phyloP scores from a whole-genome alignment of 2,888 invertebrate species.

The Drosophila suboccidentalis region DNA sequence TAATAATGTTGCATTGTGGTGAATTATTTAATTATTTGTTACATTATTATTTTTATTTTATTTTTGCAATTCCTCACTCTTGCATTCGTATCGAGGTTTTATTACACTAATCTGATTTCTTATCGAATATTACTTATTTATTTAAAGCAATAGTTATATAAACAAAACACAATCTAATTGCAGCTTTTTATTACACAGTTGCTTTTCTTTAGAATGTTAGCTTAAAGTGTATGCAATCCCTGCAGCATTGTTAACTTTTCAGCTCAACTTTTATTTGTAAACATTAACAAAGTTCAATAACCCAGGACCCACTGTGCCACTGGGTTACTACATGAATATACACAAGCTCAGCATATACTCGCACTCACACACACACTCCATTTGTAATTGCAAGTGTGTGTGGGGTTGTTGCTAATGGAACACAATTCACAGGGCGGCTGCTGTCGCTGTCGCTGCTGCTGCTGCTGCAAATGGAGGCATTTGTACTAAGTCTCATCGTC shows the following conservation, averaged over 20 bases:
- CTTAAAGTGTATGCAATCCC: slow-evolving; percentile 2
- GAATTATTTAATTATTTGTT: too few relatives aligned
- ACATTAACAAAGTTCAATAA: slow-evolving; percentile 27
- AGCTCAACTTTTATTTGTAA: slow-evolving; percentile 15
- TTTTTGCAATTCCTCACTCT: not conserved
- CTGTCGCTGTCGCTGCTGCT: slow-evolving; percentile 43
- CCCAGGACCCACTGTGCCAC: slow-evolving; percentile 50
- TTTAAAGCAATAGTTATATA: not conserved
- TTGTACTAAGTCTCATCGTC: slow-evolving; percentile 44
- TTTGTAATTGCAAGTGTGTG: slow-evolving; percentile 45
- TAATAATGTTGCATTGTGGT: too few relatives aligned
- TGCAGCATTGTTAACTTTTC: slow-evolving; percentile 9
- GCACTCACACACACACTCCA: slow-evolving; percentile 24
- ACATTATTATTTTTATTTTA: not conserved
- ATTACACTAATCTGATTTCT: slow-evolving; percentile 1
- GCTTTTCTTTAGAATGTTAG: not conserved
- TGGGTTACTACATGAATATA: slow-evolving; percentile 40
- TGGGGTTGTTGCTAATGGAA: slow-evolving; percentile 79
- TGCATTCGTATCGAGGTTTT: not conserved
- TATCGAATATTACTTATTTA: not conserved
- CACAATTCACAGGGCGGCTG: slow-evolving; percentile 76
- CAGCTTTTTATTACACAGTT: not conserved
- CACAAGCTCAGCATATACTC: slow-evolving; percentile 15
- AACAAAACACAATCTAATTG: not conserved
- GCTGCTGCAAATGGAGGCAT: slow-evolving; percentile 52